Evolutionary conservation across 2,797 vertebrate genomes (phyloP).

Genomic region (Sebastes melanostomus): DNA sequence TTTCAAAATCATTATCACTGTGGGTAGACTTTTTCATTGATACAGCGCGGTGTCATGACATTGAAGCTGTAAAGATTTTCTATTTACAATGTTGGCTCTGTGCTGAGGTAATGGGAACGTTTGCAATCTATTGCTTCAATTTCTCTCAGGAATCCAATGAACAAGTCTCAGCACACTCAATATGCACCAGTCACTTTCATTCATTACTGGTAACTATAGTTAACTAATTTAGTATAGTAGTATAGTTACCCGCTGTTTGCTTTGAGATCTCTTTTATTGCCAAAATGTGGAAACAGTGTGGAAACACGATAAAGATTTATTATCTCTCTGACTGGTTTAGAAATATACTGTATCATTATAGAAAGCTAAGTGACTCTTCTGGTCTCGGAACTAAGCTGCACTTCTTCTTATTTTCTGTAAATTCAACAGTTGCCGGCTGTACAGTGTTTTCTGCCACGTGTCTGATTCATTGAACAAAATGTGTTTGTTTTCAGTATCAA

Average conservation of each 20-base stretch:
- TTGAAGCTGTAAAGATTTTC: slow-evolving; percentile 31
- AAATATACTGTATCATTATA: not conserved
- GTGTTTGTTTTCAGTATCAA: not conserved
- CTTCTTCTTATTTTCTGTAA: slow-evolving; percentile 1
- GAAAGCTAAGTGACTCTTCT: not conserved
- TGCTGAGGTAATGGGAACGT: slow-evolving; percentile 38
- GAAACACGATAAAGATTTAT: not conserved
- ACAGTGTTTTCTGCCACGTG: not conserved
- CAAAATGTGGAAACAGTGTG: not conserved
- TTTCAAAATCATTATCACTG: not conserved
- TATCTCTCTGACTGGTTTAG: not conserved
- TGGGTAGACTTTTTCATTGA: slow-evolving; percentile 2
- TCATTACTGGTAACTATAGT: slow-evolving; percentile 26
- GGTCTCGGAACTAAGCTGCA: not conserved
- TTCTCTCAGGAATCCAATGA: slow-evolving; percentile 21
- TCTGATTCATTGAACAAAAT: not conserved
- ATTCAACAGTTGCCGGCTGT: not conserved
- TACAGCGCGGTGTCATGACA: slow-evolving; percentile 27
- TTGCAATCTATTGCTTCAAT: slow-evolving; percentile 30
- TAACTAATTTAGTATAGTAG: not conserved
- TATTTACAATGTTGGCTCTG: slow-evolving; percentile 24
- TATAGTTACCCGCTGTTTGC: slow-evolving; percentile 13
- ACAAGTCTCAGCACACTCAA: not conserved
- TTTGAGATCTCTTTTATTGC: not conserved
- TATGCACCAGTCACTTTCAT: slow-evolving; percentile 18